Percentiles rank a stretch among this genome's conserved stretches.
phyloP scores from a whole-genome alignment of 2,113 vertebrate species.

The Orthochromis indermauri region DNA sequence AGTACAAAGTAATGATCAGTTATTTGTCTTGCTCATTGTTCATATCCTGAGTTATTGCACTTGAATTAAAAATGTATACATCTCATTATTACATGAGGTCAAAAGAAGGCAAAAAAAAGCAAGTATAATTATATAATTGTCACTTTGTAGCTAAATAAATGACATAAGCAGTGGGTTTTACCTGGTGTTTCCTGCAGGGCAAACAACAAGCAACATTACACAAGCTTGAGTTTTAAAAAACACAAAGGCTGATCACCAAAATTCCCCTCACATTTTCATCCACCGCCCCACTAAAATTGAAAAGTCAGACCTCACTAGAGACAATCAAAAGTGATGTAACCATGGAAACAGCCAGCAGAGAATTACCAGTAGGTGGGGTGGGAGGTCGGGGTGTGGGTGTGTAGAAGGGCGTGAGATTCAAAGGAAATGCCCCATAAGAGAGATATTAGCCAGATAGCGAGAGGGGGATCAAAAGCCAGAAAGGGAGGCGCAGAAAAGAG shows the following conservation, averaged over 20 bases:
- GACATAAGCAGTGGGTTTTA: neutral
- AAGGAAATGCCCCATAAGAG: neutral
- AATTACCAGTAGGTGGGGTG: neutral
- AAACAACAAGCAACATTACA: neutral
- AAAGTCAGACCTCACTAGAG: slow-evolving; percentile 30
- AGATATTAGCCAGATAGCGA: neutral
- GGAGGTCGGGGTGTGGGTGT: neutral
- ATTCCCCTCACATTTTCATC: neutral
- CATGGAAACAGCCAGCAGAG: slow-evolving; percentile 54
- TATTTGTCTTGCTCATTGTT: neutral
- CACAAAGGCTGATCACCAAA: neutral
- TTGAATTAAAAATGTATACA: neutral
- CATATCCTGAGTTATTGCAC: neutral
- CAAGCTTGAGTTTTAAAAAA: neutral
- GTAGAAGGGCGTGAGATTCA: neutral
- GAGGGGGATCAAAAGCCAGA: neutral
- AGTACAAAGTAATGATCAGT: neutral
- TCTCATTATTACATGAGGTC: neutral
- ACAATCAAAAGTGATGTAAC: slow-evolving; percentile 46
- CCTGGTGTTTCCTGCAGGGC: neutral
- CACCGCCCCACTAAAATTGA: neutral
- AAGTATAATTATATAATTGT: neutral
- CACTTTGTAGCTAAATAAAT: neutral
- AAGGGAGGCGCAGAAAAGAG: neutral
- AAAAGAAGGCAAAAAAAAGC: neutral